These are phyloP conservation scores for Tipula unca DNA, from an alignment of 2,888 invertebrate species.

Conservation along the genomic window DNA sequence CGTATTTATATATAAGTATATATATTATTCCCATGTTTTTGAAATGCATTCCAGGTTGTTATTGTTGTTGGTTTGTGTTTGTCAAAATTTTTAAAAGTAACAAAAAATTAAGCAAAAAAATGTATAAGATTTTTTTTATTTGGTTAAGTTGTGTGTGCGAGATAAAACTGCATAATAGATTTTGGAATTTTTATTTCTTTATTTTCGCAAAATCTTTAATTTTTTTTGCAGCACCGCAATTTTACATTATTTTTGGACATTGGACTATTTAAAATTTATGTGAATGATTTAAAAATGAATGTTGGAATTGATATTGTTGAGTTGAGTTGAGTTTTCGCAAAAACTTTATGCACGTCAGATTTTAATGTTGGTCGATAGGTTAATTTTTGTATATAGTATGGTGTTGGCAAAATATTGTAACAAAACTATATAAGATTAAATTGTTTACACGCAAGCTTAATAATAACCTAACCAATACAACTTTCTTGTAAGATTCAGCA, in stretches of 20 bases:
- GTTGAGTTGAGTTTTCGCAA: no score
- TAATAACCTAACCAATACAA: no score
- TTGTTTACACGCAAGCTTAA: no score
- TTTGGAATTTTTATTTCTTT: constrained; percentile 1
- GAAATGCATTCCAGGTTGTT: neutral
- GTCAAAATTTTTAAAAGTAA: neutral
- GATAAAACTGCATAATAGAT: neutral
- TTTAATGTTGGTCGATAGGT: no score
- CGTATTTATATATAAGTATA: no score
- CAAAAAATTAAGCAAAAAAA: neutral
- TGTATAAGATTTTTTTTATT: neutral
- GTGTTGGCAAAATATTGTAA: no score
- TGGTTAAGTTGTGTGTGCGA: neutral
- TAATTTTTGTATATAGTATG: no score
- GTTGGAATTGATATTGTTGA: no score
- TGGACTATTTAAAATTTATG: neutral
- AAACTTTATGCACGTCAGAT: no score
- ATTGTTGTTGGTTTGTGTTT: neutral
- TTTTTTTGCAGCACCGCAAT: neutral
- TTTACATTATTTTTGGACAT: neutral
- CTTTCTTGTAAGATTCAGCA: no score
- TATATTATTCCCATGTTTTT: neutral
- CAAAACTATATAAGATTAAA: no score
- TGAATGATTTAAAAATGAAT: neutral
- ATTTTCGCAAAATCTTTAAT: neutral